Evolutionary conservation across 2,113 vertebrate genomes (phyloP).

Genomic region (Spheniscus mendiculus): DNA sequence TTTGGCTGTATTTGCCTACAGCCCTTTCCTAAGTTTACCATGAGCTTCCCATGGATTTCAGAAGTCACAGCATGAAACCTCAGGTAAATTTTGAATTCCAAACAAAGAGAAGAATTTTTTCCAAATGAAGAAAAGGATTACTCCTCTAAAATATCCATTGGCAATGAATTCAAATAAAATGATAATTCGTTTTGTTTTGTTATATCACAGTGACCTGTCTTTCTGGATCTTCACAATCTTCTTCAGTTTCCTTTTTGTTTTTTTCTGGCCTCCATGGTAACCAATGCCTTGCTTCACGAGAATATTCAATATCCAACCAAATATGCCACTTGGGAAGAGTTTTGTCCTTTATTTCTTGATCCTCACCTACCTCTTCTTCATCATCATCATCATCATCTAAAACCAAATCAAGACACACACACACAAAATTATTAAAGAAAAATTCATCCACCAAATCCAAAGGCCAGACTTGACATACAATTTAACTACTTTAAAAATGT

Average conservation of each 20-base stretch:
- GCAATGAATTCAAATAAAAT: not conserved
- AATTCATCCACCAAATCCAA: not conserved
- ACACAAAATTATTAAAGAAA: not conserved
- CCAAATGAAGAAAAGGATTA: not conserved
- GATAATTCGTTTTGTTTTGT: not conserved
- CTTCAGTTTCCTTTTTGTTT: slow-evolving; percentile 85
- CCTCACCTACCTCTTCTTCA: slow-evolving; percentile 80
- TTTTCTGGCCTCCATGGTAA: slow-evolving; percentile 94
- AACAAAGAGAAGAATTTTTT: not conserved
- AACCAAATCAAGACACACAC: not conserved
- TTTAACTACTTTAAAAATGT: not conserved
- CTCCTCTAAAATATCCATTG: not conserved
- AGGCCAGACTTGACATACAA: not conserved
- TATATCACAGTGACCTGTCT: slow-evolving; percentile 83
- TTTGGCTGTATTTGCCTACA: not conserved
- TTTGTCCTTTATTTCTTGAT: slow-evolving; percentile 88
- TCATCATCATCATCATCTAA: slow-evolving; percentile 83
- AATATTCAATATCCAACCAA: slow-evolving; percentile 87
- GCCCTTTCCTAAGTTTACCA: not conserved
- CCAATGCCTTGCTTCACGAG: slow-evolving; percentile 88
- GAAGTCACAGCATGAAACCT: not conserved
- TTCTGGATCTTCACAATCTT: slow-evolving; percentile 97
- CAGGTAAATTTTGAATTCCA: not conserved
- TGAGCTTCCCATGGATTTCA: not conserved
- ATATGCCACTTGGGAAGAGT: slow-evolving; percentile 82